Evolutionary conservation across 2,113 vertebrate genomes (phyloP).

Genomic region (Cynopterus brachyotis): DNA sequence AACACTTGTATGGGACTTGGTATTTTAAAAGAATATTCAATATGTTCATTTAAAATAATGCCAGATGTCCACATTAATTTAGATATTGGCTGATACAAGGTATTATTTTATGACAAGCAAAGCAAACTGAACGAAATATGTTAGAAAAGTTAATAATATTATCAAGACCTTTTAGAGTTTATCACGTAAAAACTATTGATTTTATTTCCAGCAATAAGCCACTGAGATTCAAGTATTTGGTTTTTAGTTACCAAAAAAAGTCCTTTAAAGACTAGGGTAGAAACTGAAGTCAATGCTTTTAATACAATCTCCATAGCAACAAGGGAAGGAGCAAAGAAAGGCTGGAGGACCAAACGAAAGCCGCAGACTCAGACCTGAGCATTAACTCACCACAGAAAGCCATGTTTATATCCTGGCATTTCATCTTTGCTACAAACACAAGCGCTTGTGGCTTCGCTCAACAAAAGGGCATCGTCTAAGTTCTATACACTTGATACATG

Average conservation of each 20-base stretch:
- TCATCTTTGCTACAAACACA: not conserved
- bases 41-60: conserved; percentile 51
- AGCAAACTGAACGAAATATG: not conserved
- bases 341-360: conserved; percentile 12
- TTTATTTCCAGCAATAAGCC: conserved; percentile 40
- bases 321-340: not conserved
- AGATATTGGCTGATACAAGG: not conserved
- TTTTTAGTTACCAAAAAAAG: conserved; percentile 53
- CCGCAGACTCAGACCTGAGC: conserved; percentile 21
- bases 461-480: not conserved
- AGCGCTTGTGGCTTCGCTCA: not conserved
- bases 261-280: conserved; percentile 38
- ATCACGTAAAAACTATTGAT: conserved; percentile 33
- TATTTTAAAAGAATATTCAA: conserved; percentile 59
- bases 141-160: conserved; percentile 36
- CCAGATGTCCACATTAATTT: conserved; percentile 56
- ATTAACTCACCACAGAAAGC: conserved; percentile 41
- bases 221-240: conserved; percentile 32
- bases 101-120: conserved; percentile 42
- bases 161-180: not conserved
- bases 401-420: not conserved
- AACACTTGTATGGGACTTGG: conserved; percentile 51
- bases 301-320: conserved; percentile 53
- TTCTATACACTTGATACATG: not conserved
- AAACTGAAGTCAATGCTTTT: conserved; percentile 41